Percentiles rank a stretch among this genome's conserved stretches.
Conservation (phyloP, 2,113 vertebrate species). For the Oncorhynchus keta region DNA sequence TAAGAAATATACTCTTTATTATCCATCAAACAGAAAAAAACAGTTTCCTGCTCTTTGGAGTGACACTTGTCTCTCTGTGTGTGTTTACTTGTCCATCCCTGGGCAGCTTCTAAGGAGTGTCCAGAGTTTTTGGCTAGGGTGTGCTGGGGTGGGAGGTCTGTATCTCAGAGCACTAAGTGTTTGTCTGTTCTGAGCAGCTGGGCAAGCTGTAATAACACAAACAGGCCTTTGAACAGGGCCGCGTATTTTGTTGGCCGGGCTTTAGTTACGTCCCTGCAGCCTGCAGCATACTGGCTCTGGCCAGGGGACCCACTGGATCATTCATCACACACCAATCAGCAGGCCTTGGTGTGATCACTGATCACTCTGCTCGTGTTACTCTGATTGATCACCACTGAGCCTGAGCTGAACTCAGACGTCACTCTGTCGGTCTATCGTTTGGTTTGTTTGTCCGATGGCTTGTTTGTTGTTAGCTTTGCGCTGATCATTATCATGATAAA, state of each 20-base stretch:
- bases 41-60: background rate
- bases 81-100: constrained; percentile 61
- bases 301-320: background rate
- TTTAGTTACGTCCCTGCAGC: constrained; percentile 65
- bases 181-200: constrained; percentile 78
- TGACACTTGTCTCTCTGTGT: constrained; percentile 46
- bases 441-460: constrained; percentile 53
- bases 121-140: constrained; percentile 32
- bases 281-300: constrained; percentile 28
- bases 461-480: constrained; percentile 65
- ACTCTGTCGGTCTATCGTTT: constrained; percentile 37
- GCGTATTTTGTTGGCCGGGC: constrained; percentile 67
- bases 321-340: constrained; percentile 21
- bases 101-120: constrained; percentile 20
- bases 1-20: background rate
- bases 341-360: constrained; percentile 14
- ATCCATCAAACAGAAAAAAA: background rate
- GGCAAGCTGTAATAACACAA: constrained; percentile 81
- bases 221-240: constrained; percentile 75
- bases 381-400: constrained; percentile 53
- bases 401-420: constrained; percentile 18
- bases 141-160: constrained; percentile 64
- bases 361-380: constrained; percentile 31
- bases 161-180: constrained; percentile 71
- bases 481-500: constrained; percentile 71